Conservation (phyloP, 2,888 invertebrate species). For the Aphrophora alni region DNA sequence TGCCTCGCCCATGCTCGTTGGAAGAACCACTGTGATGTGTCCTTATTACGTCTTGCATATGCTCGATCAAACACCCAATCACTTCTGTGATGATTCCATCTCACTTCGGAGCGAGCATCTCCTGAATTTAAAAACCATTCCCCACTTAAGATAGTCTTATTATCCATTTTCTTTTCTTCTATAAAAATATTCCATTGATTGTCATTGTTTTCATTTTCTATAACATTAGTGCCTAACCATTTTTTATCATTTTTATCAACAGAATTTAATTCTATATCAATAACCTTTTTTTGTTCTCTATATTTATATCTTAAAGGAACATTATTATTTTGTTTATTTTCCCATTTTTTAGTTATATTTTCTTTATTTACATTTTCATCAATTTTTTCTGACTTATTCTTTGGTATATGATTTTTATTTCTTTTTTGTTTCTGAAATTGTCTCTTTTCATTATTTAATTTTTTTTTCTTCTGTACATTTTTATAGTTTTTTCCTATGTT, state of each 20-base stretch:
- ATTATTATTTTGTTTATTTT: not conserved
- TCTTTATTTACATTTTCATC: not conserved
- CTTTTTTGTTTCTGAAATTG: not conserved
- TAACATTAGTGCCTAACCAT: not conserved
- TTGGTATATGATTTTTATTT: not conserved
- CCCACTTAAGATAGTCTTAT: not conserved
- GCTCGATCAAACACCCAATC: slow-evolving; percentile 32
- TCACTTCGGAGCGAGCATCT: not conserved
- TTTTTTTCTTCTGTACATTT: not conserved
- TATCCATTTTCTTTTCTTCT: not conserved
- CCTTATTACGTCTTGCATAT: not conserved
- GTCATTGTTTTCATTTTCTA: not conserved
- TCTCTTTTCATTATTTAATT: not conserved
- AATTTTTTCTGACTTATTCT: not conserved
- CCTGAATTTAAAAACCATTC: not conserved
- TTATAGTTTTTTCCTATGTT: too few species aligned
- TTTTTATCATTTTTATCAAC: not conserved
- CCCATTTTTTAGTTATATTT: not conserved
- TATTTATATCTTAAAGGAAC: not conserved
- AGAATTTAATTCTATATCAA: not conserved
- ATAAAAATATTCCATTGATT: not conserved
- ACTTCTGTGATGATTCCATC: slow-evolving; percentile 7
- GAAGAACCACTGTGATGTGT: slow-evolving; percentile 24
- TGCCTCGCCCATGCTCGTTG: slow-evolving; percentile 24
- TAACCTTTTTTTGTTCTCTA: not conserved